Evolutionary conservation across 2,888 invertebrate genomes (phyloP).

Genomic region (Palloptera scutellata): DNA sequence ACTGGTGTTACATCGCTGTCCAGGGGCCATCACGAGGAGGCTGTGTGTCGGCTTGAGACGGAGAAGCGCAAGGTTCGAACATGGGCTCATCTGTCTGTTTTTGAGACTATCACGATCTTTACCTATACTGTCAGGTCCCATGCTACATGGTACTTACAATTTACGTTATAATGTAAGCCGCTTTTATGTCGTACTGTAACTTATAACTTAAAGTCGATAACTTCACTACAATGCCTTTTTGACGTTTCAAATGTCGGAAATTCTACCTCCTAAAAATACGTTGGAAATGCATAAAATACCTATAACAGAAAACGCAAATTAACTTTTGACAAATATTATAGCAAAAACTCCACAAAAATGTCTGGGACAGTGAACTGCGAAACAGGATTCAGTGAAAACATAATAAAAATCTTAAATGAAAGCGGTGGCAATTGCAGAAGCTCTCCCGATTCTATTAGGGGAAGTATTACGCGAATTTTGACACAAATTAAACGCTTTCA

Average conservation of each 20-base stretch:
- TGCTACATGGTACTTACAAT: too few relatives aligned
- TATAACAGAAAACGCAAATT: neutral
- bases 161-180: too few relatives aligned
- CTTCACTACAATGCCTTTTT: constrained; percentile 6
- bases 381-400: neutral
- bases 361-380: neutral
- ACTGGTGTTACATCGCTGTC: too few relatives aligned
- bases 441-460: constrained; percentile 48
- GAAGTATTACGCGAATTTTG: constrained; percentile 53
- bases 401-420: constrained; percentile 13
- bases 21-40: too few relatives aligned
- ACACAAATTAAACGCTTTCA: constrained; percentile 58
- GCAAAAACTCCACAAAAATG: neutral
- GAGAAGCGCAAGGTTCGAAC: too few relatives aligned
- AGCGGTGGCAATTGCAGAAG: neutral
- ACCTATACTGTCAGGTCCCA: too few relatives aligned
- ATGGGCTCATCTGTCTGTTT: too few relatives aligned
- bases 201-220: too few relatives aligned
- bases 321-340: neutral
- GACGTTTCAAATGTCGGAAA: constrained; percentile 8
- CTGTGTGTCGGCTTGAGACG: too few relatives aligned
- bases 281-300: neutral
- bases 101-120: too few relatives aligned
- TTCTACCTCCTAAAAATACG: neutral
- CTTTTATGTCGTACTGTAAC: too few relatives aligned